phyloP scores from a whole-genome alignment of 30 jellyfish, hydroid and myxozoan genomes.

The Pseudorhiza aurosa region DNA sequence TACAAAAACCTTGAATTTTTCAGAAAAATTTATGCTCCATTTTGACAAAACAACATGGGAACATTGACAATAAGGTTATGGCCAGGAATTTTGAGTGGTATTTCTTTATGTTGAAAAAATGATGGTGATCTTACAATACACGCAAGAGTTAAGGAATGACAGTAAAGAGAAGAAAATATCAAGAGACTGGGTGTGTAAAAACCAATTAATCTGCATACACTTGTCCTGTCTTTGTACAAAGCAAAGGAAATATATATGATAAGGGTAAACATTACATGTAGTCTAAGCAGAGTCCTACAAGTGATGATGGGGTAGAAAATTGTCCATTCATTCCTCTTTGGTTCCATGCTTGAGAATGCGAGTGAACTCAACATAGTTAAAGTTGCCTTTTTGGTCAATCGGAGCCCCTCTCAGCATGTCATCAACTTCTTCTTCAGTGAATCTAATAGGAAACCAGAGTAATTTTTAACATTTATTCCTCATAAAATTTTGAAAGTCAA shows the following conservation, averaged over 20 bases:
- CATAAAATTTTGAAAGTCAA: not conserved
- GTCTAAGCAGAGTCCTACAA: slow-evolving; percentile 33
- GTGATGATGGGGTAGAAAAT: slow-evolving; percentile 11
- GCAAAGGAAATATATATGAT: slow-evolving; percentile 9
- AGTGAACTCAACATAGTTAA: slow-evolving; percentile 96
- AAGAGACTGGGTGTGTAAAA: slow-evolving; percentile 17
- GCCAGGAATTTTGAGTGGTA: too few relatives aligned
- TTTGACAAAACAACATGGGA: too few relatives aligned
- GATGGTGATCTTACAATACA: too few relatives aligned
- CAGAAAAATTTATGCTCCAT: too few relatives aligned
- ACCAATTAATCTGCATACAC: slow-evolving; percentile 40
- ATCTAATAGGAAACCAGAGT: slow-evolving; percentile 48
- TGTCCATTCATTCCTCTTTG: slow-evolving; percentile 87
- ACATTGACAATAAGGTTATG: too few relatives aligned
- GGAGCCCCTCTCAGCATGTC: slow-evolving; percentile 97
- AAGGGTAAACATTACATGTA: slow-evolving; percentile 11
- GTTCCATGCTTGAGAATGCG: slow-evolving; percentile 97
- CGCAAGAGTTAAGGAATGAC: not conserved
- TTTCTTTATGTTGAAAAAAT: too few relatives aligned
- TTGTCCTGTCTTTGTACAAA: slow-evolving; percentile 58
- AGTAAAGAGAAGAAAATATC: not conserved
- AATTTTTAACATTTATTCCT: not conserved
- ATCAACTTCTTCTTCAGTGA: slow-evolving; percentile 92
- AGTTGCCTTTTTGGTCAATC: slow-evolving; percentile 84
- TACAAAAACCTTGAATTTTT: too few relatives aligned